Percentiles rank a stretch among this genome's conserved stretches.
Evolutionary conservation across 2,888 invertebrate species (phyloP).

Genomic region (Molanna angustata): DNA sequence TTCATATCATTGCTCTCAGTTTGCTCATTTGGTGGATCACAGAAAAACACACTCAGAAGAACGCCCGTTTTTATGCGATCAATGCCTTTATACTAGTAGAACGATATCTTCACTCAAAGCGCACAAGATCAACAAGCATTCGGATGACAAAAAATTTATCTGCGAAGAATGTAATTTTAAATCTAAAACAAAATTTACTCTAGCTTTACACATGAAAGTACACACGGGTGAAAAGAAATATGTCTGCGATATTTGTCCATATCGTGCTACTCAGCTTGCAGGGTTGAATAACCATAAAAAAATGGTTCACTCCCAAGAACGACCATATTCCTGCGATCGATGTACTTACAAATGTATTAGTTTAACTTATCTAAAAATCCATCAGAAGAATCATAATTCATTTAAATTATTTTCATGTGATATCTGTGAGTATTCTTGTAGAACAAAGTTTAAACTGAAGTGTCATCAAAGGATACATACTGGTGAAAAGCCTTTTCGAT

Average conservation of each 20-base stretch:
- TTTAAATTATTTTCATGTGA: slow-evolving; percentile 27
- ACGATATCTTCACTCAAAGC: slow-evolving; percentile 21
- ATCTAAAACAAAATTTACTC: slow-evolving; percentile 27
- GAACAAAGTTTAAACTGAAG: slow-evolving; percentile 26
- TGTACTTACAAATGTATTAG: slow-evolving; percentile 27
- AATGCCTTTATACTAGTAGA: slow-evolving; percentile 28
- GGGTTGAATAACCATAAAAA: slow-evolving; percentile 25
- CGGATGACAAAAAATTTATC: slow-evolving; percentile 20
- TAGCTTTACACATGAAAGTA: slow-evolving; percentile 21
- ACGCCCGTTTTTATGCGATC: slow-evolving; percentile 28
- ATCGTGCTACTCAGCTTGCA: slow-evolving; percentile 24
- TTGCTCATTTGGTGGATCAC: slow-evolving; percentile 22
- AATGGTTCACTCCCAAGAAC: slow-evolving; percentile 27
- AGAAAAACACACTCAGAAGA: slow-evolving; percentile 22
- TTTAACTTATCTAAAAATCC: slow-evolving; percentile 21
- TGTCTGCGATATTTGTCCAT: slow-evolving; percentile 27
- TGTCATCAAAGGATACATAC: slow-evolving; percentile 27
- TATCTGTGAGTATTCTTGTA: slow-evolving; percentile 26
- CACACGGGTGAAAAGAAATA: slow-evolving; percentile 27
- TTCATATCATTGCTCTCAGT: slow-evolving; percentile 21
- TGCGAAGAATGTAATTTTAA: slow-evolving; percentile 29
- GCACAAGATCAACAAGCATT: slow-evolving; percentile 28
- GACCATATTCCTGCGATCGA: slow-evolving; percentile 28
- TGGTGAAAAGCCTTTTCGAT: slow-evolving; percentile 28
- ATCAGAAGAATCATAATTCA: slow-evolving; percentile 22